Base-by-base conservation (phyloP, 2,888 invertebrate species). In the Podotricha telesiphe region DNA sequence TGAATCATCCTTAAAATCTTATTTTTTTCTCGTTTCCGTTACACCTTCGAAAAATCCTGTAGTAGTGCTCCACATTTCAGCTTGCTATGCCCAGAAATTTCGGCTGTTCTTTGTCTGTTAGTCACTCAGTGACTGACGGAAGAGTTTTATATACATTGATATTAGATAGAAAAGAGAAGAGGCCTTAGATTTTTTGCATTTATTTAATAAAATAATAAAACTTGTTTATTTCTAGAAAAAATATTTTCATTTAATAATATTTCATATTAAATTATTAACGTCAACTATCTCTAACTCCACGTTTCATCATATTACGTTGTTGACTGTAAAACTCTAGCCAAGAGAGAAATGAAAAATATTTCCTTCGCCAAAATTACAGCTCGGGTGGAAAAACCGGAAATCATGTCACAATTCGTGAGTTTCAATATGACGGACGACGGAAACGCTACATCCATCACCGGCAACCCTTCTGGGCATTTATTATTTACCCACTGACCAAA, bases 401-500 rank as follows among this genome's bases (percentile, higher is more conserved):
- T 51, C 56, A 53, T 62, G 68, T 70, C 68, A 70, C 68, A 69
- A 66, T 66, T 71, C 62, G 67, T 67, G 55, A 64, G 51, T 59
- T 65, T 51, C 71, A 67, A 73, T 72, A 73, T 69, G 69, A 71
- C 55, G 71, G 67, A 74, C 74, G 76, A 68, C 76, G 78, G 78
- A 76, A 75, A 73, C 73, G 73, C 53, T 74, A 76, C 80, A 82
- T 84, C 82, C 79, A 83, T 83, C 83, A 83, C 78, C 67, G 76
- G 71, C 51, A 67, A 73, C 76, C 77, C 78, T 76, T 73, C 62
- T 75, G 77, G 79, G 80, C 72, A 83, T 84, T 81, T 85, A 84
- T 83, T 84, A 85, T 84, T 85, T 82, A 84, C 82, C 79, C 80
- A 78, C 77, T 79, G 80, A 78, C 81, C 81, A 75, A 79, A 62